These are phyloP conservation scores for Crotalus viridis DNA, from an alignment of 2,113 vertebrate genomes.

Conservation along the genomic window DNA sequence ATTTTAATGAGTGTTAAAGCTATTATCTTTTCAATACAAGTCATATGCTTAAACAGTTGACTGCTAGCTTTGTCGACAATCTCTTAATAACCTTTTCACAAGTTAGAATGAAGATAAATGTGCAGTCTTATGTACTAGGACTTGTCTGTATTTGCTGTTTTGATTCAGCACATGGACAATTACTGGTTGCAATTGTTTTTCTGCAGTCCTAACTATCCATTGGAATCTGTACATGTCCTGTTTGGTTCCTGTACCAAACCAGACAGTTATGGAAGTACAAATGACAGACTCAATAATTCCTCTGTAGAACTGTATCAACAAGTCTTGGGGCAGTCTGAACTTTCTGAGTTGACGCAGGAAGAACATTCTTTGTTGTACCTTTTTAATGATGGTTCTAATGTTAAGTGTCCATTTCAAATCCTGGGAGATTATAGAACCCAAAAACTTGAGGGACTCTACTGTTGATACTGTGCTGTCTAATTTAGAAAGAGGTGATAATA, in stretches of 20 bases:
- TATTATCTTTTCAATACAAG: slow-evolving; percentile 36
- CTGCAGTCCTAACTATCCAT: not conserved
- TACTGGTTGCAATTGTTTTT: not conserved
- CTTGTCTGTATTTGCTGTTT: slow-evolving; percentile 18
- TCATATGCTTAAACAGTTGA: slow-evolving; percentile 25
- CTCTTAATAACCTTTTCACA: slow-evolving; percentile 14
- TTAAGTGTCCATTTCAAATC: not conserved
- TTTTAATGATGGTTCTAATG: not conserved
- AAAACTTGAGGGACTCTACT: no score
- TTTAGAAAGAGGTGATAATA: not conserved
- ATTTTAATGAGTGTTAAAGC: slow-evolving; percentile 23
- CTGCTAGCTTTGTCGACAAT: not conserved
- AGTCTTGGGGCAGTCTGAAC: not conserved
- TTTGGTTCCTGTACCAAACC: not conserved
- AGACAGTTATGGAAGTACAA: not conserved
- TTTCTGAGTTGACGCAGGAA: not conserved
- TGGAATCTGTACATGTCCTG: not conserved
- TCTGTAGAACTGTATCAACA: not conserved
- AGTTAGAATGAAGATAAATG: slow-evolving; percentile 21
- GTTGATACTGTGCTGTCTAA: not conserved
- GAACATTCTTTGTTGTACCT: not conserved
- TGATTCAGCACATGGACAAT: not conserved
- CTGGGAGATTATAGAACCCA: not conserved
- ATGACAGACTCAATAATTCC: not conserved
- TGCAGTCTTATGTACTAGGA: not conserved